Evolutionary conservation across 2,888 invertebrate species (phyloP).

Genomic region (Xylocampa areola): DNA sequence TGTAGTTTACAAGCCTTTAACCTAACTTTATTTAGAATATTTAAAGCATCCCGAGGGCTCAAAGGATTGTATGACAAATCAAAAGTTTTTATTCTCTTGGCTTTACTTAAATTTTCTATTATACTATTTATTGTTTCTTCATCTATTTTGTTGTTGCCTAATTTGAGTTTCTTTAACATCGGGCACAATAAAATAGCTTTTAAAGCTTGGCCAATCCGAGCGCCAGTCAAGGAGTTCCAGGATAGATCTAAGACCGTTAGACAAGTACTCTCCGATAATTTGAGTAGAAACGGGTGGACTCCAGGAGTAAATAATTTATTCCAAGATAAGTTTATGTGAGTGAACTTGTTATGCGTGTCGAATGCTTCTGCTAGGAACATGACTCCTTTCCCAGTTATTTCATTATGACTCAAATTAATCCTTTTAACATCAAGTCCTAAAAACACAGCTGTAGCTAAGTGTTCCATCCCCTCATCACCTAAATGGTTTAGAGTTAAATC

Average conservation of each 20-base stretch:
- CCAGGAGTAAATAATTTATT: conserved; percentile 69
- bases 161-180: conserved; percentile 64
- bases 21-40: conserved; percentile 66
- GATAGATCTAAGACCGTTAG: conserved; percentile 73
- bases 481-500: conserved; percentile 72
- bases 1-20: conserved; percentile 62
- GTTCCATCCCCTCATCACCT: conserved; percentile 67
- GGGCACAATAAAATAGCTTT: conserved; percentile 64
- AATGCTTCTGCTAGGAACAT: conserved; percentile 67
- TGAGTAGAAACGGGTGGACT: conserved; percentile 62
- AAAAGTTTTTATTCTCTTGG: conserved; percentile 69
- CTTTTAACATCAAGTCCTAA: conserved; percentile 66
- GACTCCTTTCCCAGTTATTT: conserved; percentile 68
- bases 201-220: conserved; percentile 65
- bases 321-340: conserved; percentile 76
- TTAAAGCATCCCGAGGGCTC: conserved; percentile 66
- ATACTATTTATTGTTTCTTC: conserved; percentile 65
- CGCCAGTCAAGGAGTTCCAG: conserved; percentile 72
- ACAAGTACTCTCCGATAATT: conserved; percentile 64
- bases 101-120: conserved; percentile 54
- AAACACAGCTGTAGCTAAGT: conserved; percentile 65
- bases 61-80: conserved; percentile 77
- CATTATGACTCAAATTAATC: conserved; percentile 73
- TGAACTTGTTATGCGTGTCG: conserved; percentile 70
- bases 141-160: conserved; percentile 73